These are phyloP conservation scores for Tychaedon coryphoeus DNA, from an alignment of 2,113 vertebrate genomes.

Conservation along the genomic window DNA sequence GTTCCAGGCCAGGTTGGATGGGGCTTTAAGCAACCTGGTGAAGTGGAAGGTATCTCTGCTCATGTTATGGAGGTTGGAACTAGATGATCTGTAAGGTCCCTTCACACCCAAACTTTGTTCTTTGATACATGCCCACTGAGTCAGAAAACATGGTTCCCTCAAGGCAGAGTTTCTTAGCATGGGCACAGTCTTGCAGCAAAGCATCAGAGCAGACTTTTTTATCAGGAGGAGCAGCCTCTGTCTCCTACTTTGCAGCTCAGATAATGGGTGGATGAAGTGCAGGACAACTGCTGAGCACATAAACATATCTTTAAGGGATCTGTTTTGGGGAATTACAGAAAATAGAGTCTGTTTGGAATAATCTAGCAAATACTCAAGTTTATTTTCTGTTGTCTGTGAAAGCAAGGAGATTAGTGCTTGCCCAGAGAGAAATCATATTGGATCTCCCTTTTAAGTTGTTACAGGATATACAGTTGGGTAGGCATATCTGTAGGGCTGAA, in stretches of 20 bases:
- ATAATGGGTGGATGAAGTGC: background rate
- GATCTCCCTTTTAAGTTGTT: background rate
- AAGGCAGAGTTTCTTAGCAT: background rate
- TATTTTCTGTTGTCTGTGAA: background rate
- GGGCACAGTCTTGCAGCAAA: background rate
- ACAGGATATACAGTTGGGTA: background rate
- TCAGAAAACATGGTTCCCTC: background rate
- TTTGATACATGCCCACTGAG: background rate
- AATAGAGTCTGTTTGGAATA: slow-evolving; percentile 5
- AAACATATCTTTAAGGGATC: background rate
- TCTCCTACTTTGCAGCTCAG: background rate
- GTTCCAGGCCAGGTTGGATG: background rate
- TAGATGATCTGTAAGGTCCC: background rate
- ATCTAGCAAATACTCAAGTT: background rate
- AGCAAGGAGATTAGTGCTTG: slow-evolving; percentile 9
- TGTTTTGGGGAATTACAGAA: slow-evolving; percentile 7
- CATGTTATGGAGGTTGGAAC: background rate
- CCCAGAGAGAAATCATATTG: background rate
- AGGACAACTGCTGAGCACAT: background rate
- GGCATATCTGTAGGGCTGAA: background rate
- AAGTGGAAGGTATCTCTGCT: background rate
- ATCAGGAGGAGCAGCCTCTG: background rate
- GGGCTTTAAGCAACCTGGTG: background rate
- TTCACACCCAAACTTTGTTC: background rate
- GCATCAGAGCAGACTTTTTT: background rate